These are phyloP conservation scores for Diachasmimorpha longicaudata DNA, from an alignment of 1,140 invertebrate genomes.

Conservation along the genomic window DNA sequence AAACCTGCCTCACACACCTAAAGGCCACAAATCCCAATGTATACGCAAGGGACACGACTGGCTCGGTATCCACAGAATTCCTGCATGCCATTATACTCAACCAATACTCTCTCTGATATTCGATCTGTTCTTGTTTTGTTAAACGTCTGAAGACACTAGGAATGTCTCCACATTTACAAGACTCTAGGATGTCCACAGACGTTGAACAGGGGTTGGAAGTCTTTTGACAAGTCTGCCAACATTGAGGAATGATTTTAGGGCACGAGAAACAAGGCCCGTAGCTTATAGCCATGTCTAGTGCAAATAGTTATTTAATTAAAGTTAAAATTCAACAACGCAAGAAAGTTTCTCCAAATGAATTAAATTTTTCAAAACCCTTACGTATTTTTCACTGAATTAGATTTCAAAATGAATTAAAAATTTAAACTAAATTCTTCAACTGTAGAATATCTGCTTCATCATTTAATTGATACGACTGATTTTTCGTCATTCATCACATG, in stretches of 20 bases:
- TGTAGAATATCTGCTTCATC: not conserved
- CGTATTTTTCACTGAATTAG: no score
- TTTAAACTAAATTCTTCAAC: not conserved
- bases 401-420: not conserved
- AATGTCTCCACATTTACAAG: not conserved
- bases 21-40: not conserved
- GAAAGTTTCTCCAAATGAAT: no score
- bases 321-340: no score
- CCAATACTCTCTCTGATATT: not conserved
- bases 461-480: not conserved
- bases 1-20: no score
- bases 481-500: not conserved
- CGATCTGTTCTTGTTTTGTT: not conserved
- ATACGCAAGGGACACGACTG: not conserved
- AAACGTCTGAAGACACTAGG: not conserved
- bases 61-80: constrained; percentile 19
- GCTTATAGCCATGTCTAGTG: no score
- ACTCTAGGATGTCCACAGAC: not conserved
- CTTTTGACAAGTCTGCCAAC: no score
- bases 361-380: no score
- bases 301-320: no score
- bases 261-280: no score
- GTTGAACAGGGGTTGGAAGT: no score
- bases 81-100: constrained; percentile 29
- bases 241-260: no score